These are phyloP conservation scores for Cervus canadensis DNA, from an alignment of 2,113 vertebrate genomes.

Conservation along the genomic window DNA sequence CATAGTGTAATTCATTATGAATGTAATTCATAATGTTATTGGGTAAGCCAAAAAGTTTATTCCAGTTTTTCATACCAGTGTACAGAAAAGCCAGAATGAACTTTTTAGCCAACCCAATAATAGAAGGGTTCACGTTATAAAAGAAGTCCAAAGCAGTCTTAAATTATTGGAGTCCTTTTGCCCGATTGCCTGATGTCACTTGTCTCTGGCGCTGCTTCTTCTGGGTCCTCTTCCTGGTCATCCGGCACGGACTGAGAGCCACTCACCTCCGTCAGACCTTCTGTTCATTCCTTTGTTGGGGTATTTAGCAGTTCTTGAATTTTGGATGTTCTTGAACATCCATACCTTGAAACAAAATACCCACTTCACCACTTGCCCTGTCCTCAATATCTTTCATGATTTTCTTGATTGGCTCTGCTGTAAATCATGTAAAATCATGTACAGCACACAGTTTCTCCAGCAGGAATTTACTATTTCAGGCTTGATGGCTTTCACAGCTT, in stretches of 20 bases:
- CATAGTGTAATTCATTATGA: not conserved
- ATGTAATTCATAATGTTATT: not conserved
- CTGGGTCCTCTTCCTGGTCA: not conserved
- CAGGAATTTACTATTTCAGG: not conserved
- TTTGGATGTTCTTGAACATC: not conserved
- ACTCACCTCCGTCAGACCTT: not conserved
- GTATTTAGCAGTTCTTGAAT: not conserved
- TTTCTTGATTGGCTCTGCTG: not conserved
- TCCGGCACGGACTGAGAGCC: not conserved
- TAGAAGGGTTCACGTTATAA: not conserved
- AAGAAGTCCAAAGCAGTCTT: not conserved
- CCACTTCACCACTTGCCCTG: not conserved
- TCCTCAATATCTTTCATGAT: not conserved
- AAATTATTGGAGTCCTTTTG: not conserved
- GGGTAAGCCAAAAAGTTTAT: not conserved
- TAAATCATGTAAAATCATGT: not conserved
- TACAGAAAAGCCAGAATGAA: not conserved
- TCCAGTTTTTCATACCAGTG: not conserved
- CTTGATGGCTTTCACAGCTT: not conserved
- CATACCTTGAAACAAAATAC: not conserved
- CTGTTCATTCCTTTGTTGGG: not conserved
- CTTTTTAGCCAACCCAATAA: not conserved
- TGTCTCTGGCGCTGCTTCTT: not conserved
- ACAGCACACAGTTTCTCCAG: not conserved
- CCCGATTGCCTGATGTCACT: not conserved